Evolutionary conservation across 1,140 invertebrate genomes (phyloP), one percentile per base, ranked within the genome.

Genomic region (Drosophila tani): DNA sequence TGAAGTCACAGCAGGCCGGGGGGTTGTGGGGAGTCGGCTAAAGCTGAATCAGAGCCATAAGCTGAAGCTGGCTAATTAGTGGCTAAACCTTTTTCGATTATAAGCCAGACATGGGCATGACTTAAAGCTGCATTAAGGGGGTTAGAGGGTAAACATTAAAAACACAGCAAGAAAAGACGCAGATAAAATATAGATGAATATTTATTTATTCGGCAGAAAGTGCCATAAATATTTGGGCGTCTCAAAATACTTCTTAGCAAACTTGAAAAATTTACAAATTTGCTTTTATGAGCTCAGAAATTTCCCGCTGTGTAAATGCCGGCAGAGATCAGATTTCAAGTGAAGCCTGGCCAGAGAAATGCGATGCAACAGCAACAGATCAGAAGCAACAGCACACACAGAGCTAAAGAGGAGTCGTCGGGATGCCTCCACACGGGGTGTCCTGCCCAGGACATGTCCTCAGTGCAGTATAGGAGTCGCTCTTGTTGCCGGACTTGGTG

Each of bases 21-120:
- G 8, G 8, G 27, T 43, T n/a, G 8, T 29, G 27, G 24, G 40
- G 38, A 38, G 29, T 40, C 24, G 15, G 24, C 27, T 35, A 38
- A 38, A 67, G 73, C 71, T 67, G 14, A 45, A 53, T 15, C 50
- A 35, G 17, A 55, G n/a, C 14, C 35, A 40, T 5, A 40, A 55
- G 2, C 50, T 5, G 32, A 53, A 55, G 51, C 29, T 29, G 50
- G 75, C 79, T 86, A 86, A 86, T 86, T 85, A 85, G 79, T 82
- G 79, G 57, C 43, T 82, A 74, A 82, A 60, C 60, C 81, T 69
- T 59, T 64, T 84, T 79, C 77, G 65, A 62, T 81, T 77, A 81
- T 71, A 60, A 57, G 56, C 41, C 63, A 68, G 73, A 60, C 62
- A 70, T 64, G 51, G 77, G 43, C 43, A 49, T 50, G 70, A 75